These are phyloP conservation scores for Eupithecia insigniata DNA, from an alignment of 2,888 invertebrate species.

Conservation along the genomic window DNA sequence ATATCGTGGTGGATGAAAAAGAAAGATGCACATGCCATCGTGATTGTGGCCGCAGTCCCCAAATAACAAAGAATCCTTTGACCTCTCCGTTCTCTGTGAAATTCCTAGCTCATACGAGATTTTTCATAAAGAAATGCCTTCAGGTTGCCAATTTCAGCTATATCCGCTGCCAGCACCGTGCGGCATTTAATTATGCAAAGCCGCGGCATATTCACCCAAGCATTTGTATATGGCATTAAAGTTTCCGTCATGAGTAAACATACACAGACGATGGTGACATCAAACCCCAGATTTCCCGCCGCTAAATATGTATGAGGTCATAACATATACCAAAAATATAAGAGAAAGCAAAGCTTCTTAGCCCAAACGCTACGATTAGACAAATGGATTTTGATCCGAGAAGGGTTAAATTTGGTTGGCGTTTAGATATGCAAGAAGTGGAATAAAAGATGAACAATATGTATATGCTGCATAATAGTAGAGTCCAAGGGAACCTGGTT, in stretches of 20 bases:
- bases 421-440: not conserved
- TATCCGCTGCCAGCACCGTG: conserved; percentile 11
- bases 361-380: conserved; percentile 26
- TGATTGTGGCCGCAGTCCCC: not conserved
- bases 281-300: conserved; percentile 40
- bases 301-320: conserved; percentile 48
- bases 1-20: not conserved
- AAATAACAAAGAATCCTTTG: not conserved
- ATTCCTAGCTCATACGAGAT: not conserved
- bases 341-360: conserved; percentile 43
- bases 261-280: conserved; percentile 41
- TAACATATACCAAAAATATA: conserved; percentile 42
- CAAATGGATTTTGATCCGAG: conserved; percentile 12
- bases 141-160: conserved; percentile 25
- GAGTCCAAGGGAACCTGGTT: no score
- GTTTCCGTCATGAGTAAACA: conserved; percentile 38
- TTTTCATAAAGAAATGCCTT: conserved; percentile 23
- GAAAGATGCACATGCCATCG: not conserved
- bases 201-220: conserved; percentile 24
- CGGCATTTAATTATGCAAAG: conserved; percentile 35
- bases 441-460: no score
- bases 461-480: no score
- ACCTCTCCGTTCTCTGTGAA: not conserved
- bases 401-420: not conserved
- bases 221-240: conserved; percentile 39